Conservation (phyloP, 2,888 invertebrate species). For the Ophraella communa region DNA sequence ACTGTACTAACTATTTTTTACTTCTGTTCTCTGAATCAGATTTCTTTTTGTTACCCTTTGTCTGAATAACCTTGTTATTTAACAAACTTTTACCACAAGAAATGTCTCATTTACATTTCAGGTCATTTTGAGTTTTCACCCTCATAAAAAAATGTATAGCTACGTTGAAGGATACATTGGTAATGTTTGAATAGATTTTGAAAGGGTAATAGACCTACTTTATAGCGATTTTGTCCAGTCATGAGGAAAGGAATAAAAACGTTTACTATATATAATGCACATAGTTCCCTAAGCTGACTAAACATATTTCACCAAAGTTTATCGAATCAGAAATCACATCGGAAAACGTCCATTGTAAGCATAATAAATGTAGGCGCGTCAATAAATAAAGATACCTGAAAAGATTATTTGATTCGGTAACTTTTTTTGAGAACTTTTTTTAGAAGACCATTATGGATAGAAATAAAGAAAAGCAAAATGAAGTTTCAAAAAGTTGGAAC, state of each 20-base stretch:
- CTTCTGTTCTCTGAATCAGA: too few species aligned
- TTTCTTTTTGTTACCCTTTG: too few species aligned
- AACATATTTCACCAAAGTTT: slow-evolving; percentile 26
- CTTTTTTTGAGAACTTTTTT: slow-evolving; percentile 11
- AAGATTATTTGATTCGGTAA: slow-evolving; percentile 14
- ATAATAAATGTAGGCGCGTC: slow-evolving; percentile 23
- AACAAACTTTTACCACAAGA: too few species aligned
- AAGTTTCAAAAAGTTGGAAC: not conserved
- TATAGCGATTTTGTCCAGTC: slow-evolving; percentile 25
- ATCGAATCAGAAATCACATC: slow-evolving; percentile 20
- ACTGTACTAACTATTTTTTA: too few species aligned
- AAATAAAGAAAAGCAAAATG: not conserved
- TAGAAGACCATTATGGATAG: not conserved
- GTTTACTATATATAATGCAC: slow-evolving; percentile 23
- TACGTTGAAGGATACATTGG: slow-evolving; percentile 1
- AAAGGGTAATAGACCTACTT: slow-evolving; percentile 27
- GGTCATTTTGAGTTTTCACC: too few species aligned
- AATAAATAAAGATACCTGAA: slow-evolving; percentile 18
- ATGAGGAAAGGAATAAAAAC: slow-evolving; percentile 20
- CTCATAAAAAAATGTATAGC: not conserved
- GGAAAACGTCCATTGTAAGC: slow-evolving; percentile 19
- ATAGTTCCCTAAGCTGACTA: slow-evolving; percentile 25
- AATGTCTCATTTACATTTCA: too few species aligned
- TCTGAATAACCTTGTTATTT: too few species aligned
- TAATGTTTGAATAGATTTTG: slow-evolving; percentile 25